Evolutionary conservation across 2,797 vertebrate genomes (phyloP), one percentile per base, ranked within the genome.

Genomic region (Phalloptychus januarius): DNA sequence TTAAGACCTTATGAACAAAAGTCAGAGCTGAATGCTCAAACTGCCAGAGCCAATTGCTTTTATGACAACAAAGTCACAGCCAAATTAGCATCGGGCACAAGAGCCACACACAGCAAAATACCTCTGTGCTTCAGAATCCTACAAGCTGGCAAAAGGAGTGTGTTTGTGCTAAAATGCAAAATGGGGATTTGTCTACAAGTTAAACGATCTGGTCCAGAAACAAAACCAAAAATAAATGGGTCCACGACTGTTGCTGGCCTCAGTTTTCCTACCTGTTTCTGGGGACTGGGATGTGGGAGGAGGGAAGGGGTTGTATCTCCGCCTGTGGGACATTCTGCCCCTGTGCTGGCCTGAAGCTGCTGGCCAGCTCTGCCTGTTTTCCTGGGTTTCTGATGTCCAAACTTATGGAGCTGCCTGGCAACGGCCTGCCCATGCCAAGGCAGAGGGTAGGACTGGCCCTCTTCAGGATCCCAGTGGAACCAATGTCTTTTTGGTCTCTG

Each of bases 251-350:
- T n/a, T n/a, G 5, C 50, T 73, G 25, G 16, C 1, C 46, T 70
- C 7, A 54, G 45, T 33, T 1, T 86, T 42, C 23, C 28, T 94
- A 96, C 96, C 96, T 95, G 94, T 94, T 94, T 83, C 94, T 94
- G 70, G 96, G 95, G 78, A 96, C 96, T 7, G 95, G 96, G 89
- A 96, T 96, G 90, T 96, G 94, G 80, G 94, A 94, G 45, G 95
- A 96, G 20, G 88, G 73, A 72, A 91, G 86, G 56, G 88, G 84
- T 40, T 91, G 90, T 75, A 79, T 89, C 65, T 95, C 94, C 33
- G 89, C 77, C 36, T 78, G 82, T 46, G 89, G 72, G 79, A 80
- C 45, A 38, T 87, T 90, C 79, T 92, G 85, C 74, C 90, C 91
- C 65, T 88, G 90, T 20, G 80, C 83, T 79, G 92, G 85, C 84